These are phyloP conservation scores for Eueremaeus valkanovi DNA, from an alignment of 2,888 invertebrate species.

Conservation along the genomic window DNA sequence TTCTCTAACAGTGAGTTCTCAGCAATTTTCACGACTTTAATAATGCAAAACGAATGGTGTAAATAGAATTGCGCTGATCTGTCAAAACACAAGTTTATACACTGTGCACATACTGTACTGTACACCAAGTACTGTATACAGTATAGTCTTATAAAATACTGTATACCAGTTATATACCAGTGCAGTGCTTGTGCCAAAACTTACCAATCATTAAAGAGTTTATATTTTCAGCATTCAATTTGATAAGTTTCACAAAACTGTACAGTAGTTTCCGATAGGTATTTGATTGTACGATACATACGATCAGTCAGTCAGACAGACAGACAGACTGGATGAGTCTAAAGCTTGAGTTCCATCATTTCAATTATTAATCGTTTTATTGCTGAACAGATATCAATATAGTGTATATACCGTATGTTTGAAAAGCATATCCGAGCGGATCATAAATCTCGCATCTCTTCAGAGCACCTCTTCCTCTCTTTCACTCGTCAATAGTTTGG, in stretches of 20 bases:
- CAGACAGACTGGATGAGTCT: no score
- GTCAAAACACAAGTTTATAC: no score
- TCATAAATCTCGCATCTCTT: slow-evolving; percentile 25
- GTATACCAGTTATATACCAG: no score
- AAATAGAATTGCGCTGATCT: slow-evolving; percentile 10
- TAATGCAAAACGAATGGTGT: neutral
- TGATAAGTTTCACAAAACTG: no score
- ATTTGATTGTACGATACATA: no score
- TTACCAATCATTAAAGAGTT: neutral
- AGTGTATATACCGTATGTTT: neutral
- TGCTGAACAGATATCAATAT: slow-evolving; percentile 11
- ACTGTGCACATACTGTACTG: no score
- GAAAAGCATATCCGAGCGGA: no score
- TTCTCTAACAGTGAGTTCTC: neutral
- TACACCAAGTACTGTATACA: neutral
- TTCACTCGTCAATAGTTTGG: no score
- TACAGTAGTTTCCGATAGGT: no score
- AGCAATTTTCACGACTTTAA: neutral
- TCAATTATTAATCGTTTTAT: slow-evolving; percentile 26
- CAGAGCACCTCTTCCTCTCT: neutral
- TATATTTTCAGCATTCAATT: neutral
- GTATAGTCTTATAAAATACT: neutral
- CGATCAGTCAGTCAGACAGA: no score
- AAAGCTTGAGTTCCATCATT: neutral
- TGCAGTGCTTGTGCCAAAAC: neutral